Base-by-base conservation (phyloP, 2,113 vertebrate species). In the Chlorodrepanis virens region DNA sequence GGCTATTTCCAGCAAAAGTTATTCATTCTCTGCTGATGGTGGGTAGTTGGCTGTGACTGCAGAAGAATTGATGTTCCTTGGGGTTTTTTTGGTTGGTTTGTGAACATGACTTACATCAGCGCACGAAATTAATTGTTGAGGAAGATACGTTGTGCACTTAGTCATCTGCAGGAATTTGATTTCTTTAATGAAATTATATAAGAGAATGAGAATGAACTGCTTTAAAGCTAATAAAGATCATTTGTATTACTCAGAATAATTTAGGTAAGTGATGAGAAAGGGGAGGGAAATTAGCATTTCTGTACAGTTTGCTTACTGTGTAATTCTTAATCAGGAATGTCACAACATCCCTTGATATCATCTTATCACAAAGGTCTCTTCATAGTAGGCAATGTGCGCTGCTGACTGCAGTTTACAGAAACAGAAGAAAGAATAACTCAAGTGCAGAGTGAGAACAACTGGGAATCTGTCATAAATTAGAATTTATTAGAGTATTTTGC, bases 301-400 rank as follows among this genome's bases (percentile, higher is more conserved):
- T 77, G 60, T 95, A 44, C 59, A 47, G 79, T 95, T 96, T 96
- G 79, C 82, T 91, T 94, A 74, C 78, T 76, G 29, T 95, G 47
- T 94, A 94, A 59, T 95, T 93, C 90, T 88, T 96, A 96, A 96
- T 95, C 64, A 88, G 72, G 53, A 77, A 50, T 94, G 85, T 93
- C 93, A 96, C 78, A 96, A 77, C 92, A 88, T 96, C 67, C 64
- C 79, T 94, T 91, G 89, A 61, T 96, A 88, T 37, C 63, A 77
- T 95, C 82, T 80, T 94, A 88, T 81, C 90, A 93, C 75, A 83
- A 79, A 95, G 45, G 79, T 94, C 68, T 89, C 76, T 80, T 94
- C 50, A 0, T 86, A 56, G 59, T 83, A 83, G 75, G 64, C 47
- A 52, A 1, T 67, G 56, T 74, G 11, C 63, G 50, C 61, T 91